Percentiles rank a stretch among this genome's conserved stretches.
Evolutionary conservation across 2,797 vertebrate species (phyloP).

Genomic region (Darevskia nairensis): DNA sequence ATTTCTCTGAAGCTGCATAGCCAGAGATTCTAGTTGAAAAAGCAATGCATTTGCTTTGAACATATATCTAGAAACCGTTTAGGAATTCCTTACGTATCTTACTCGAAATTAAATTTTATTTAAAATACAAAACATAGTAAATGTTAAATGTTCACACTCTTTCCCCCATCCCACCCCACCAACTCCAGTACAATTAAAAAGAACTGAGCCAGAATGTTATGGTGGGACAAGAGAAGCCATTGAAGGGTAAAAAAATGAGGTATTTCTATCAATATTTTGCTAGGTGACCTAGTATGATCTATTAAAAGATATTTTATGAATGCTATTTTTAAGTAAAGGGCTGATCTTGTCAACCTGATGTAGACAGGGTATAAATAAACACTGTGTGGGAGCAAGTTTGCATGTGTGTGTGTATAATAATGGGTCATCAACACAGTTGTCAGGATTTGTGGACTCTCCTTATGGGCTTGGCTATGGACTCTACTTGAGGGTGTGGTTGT

Average conservation of each 20-base stretch:
- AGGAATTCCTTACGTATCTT: neutral
- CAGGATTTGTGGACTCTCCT: neutral
- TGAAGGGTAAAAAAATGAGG: neutral
- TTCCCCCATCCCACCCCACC: neutral
- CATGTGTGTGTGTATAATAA: neutral
- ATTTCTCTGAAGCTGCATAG: constrained; percentile 19
- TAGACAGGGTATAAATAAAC: neutral
- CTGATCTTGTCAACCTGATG: neutral
- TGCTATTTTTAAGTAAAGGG: neutral
- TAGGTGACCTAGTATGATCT: neutral
- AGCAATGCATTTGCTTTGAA: neutral
- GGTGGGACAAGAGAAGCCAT: neutral
- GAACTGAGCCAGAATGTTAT: neutral
- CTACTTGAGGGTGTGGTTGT: neutral
- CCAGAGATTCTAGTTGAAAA: constrained; percentile 17
- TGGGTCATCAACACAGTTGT: neutral
- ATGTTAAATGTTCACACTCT: constrained; percentile 3
- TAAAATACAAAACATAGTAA: neutral
- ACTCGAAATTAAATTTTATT: neutral
- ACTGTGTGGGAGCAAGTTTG: neutral
- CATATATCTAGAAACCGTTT: neutral
- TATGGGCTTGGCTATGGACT: too few relatives aligned
- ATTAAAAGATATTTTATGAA: neutral
- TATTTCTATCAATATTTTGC: neutral
- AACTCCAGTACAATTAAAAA: constrained; percentile 5